Base-by-base conservation (phyloP, 2,888 invertebrate species). In the Phorcus lineatus region DNA sequence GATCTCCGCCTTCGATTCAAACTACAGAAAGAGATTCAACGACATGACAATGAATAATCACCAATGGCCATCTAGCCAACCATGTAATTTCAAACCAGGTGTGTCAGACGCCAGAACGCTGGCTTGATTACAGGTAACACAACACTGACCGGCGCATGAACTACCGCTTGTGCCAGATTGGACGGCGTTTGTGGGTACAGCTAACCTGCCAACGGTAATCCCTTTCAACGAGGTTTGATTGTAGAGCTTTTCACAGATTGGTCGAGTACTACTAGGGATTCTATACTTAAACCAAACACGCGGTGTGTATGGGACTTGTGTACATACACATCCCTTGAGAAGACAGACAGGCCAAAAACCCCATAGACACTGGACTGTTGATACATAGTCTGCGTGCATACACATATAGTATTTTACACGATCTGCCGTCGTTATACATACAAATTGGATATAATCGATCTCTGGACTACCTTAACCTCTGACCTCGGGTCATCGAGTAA, bases 21-120 rank as follows among this genome's bases (percentile, higher is more conserved):
- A 7, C 36, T 36, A 6, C 7, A 36, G 55, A 17, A 55, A 17
- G 67, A 31, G 31, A 67, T 67, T 67, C 67, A 17, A 17, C 28
- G 11, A 13, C 67, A 67, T 67, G 67, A 67, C 67, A 67, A 67
- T 28, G 67, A 67, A 67, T 67, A 67, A 13, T 67, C 31, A 31
- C 28, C 67, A n/a, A 17, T 67, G 67, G 67, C n/a, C 67, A 67
- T 28, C 36, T 28, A 67, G 28, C 28, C 67, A 67, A 31, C 67
- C 28, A 31, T 67, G 67, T 28, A 67, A 67, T 67, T 67, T 31
- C 31, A 67, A 28, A 22, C 24, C n/a, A 16, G n/a, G 55, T 55
- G 55, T 55, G 6, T 55, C 55, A 55, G 55, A 7, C 55, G 57
- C 57, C 22, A 24, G 57, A 57, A 19, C 57, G 57, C 57, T 13